phyloP scores from a whole-genome alignment of 2,888 invertebrate species.

The Anagyrus pseudococci region DNA sequence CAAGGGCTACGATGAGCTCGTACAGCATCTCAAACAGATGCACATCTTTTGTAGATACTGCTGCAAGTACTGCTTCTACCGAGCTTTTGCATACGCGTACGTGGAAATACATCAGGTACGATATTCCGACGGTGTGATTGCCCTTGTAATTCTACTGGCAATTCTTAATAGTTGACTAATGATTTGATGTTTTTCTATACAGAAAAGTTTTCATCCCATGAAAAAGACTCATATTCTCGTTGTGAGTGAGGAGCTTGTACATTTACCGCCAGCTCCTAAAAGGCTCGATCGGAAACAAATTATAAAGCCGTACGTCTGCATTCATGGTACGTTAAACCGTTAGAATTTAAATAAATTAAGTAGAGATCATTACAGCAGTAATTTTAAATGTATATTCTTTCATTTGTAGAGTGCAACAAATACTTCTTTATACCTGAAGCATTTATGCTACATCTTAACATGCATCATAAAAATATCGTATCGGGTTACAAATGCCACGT shows the following conservation, averaged over 20 bases:
- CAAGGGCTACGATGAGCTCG: conserved; percentile 61
- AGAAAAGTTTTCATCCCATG: conserved; percentile 44
- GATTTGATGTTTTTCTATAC: conserved; percentile 14
- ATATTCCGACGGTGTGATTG: conserved; percentile 23
- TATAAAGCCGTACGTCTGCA: conserved; percentile 54
- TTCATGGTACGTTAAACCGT: conserved; percentile 47
- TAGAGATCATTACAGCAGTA: not conserved
- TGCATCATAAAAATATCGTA: conserved; percentile 45
- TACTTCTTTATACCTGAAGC: conserved; percentile 56
- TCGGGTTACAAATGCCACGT: conserved; percentile 60
- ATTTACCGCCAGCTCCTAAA: conserved; percentile 43
- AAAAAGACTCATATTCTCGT: conserved; percentile 37
- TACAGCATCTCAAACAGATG: conserved; percentile 68
- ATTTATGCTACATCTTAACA: conserved; percentile 54
- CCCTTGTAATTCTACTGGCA: conserved; percentile 3
- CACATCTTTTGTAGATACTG: conserved; percentile 71
- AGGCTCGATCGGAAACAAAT: conserved; percentile 48
- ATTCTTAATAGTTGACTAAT: conserved; percentile 13
- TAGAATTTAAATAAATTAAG: too few relatives aligned
- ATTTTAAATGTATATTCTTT: conserved; percentile 3
- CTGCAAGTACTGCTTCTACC: conserved; percentile 74
- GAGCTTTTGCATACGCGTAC: conserved; percentile 68
- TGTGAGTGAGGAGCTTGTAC: conserved; percentile 38
- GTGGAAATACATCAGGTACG: conserved; percentile 68
- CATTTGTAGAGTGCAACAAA: conserved; percentile 52